A percentile compares a stretch with the other conserved stretches of the same genome.
Evolutionary conservation across 2,888 invertebrate genomes (phyloP).

Genomic region (Xestia rhomboidea): DNA sequence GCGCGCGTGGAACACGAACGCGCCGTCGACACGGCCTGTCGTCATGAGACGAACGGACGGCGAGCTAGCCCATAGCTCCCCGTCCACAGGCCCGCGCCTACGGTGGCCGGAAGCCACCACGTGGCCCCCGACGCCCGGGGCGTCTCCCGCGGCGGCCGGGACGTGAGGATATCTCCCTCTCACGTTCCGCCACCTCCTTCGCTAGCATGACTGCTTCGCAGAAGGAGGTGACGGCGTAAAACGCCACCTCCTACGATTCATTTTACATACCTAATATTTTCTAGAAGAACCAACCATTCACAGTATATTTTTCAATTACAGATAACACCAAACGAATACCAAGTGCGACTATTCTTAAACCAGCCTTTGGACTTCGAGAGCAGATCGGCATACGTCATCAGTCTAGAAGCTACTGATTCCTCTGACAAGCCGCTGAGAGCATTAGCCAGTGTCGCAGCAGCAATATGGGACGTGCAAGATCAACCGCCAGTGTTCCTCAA

Average conservation of each 20-base stretch:
- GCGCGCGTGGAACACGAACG: too few species aligned
- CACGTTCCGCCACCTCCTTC: too few species aligned
- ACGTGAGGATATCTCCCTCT: too few species aligned
- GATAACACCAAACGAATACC: constrained; percentile 93
- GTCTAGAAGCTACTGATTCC: constrained; percentile 92
- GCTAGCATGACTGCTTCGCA: too few species aligned
- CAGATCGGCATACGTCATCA: constrained; percentile 93
- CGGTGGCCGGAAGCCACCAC: too few species aligned
- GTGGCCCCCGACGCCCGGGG: too few species aligned
- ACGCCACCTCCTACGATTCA: neutral
- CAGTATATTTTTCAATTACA: constrained; percentile 70
- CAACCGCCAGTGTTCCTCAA: constrained; percentile 95
- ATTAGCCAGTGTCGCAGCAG: constrained; percentile 93
- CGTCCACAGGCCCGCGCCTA: too few species aligned
- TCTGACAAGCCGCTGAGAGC: constrained; percentile 92
- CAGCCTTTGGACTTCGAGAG: constrained; percentile 94
- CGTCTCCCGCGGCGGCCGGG: too few species aligned
- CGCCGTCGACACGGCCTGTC: too few species aligned
- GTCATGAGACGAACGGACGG: too few species aligned
- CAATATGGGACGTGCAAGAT: constrained; percentile 95
- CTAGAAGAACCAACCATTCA: neutral
- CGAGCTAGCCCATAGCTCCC: too few species aligned
- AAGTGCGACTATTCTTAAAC: constrained; percentile 92
- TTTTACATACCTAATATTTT: neutral
- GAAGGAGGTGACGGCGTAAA: too few species aligned